Base-by-base conservation (phyloP, 2,113 vertebrate genomes). In the Panurus biarmicus region DNA sequence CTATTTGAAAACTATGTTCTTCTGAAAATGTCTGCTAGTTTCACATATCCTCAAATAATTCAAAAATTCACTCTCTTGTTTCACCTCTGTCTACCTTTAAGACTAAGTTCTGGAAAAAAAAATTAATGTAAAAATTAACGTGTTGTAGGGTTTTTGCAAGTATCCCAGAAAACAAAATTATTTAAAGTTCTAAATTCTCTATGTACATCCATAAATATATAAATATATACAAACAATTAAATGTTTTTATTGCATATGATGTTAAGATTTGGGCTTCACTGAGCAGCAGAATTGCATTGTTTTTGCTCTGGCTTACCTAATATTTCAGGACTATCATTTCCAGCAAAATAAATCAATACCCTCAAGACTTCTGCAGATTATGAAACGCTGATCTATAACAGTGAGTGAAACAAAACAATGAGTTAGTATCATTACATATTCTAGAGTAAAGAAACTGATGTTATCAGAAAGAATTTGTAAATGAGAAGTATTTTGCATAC, bases 111-210 rank as follows among this genome's bases (percentile, higher is more conserved):
- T 24, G 2, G 0, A 47, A 38, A 47, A 24, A 53, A 16, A 1
- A 1, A 60, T 5, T 2, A 25, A 12, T 26, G 5, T 14, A 56
- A 47, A 53, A 75, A 21, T 13, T 42, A 26, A 36, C 5, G 42
- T 0, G 2, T n/a, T 33, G 4, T 25, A 50, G 8, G 3, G 1
- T 0, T 4, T 24, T 65, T 73, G 28, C 4, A 44, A 60, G n/a
- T 4, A 42, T 25, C 8, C 19, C 6, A 44, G 14, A 74, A 85
- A 58, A 71, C 25, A 61, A 10, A 50, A 33, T 48, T 33, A 12
- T 20, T 33, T 64, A 67, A 35, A 77, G 74, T 74, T 62, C 26
- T 51, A 18, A 58, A 64, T 33, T 42, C 5, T 61, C 3, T 21
- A 5, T 10, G 12, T 15, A 25, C 0, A 22, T 40, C 4, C 4